Conservation (phyloP, 2,888 invertebrate genomes). For the Pycnomerus fuliginosus region DNA sequence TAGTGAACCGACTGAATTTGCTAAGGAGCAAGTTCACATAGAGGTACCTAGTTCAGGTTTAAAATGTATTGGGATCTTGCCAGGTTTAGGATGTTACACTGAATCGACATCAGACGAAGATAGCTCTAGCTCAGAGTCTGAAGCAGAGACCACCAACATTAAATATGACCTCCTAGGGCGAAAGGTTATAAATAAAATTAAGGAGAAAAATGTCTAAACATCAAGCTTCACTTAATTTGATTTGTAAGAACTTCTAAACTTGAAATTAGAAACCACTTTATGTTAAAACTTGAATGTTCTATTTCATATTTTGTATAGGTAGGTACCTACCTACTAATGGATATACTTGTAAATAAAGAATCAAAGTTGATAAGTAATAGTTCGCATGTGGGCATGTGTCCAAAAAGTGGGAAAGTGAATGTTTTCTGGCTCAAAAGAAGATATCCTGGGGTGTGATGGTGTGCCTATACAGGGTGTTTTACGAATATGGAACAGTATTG, state of each 20-base stretch:
- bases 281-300: background rate
- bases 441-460: too few species aligned
- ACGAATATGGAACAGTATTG: too few species aligned
- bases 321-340: too few species aligned
- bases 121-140: conserved; percentile 66
- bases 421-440: too few species aligned
- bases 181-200: conserved; percentile 29
- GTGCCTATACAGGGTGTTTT: too few species aligned
- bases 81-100: conserved; percentile 79
- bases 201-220: too few species aligned
- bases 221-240: too few species aligned
- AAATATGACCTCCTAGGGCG: conserved; percentile 38
- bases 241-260: too few species aligned
- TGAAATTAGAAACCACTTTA: background rate
- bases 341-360: too few species aligned
- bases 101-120: conserved; percentile 67
- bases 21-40: conserved; percentile 9
- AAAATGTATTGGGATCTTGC: conserved; percentile 76
- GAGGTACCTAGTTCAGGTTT: conserved; percentile 49
- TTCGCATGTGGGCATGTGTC: too few species aligned
- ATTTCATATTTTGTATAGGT: conserved; percentile 3
- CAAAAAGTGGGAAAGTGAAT: too few species aligned
- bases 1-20: conserved; percentile 7
- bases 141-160: conserved; percentile 18
- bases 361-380: too few species aligned